Evolutionary conservation across 2,888 invertebrate genomes (phyloP).

Genomic region (Argyra leucocephala): DNA sequence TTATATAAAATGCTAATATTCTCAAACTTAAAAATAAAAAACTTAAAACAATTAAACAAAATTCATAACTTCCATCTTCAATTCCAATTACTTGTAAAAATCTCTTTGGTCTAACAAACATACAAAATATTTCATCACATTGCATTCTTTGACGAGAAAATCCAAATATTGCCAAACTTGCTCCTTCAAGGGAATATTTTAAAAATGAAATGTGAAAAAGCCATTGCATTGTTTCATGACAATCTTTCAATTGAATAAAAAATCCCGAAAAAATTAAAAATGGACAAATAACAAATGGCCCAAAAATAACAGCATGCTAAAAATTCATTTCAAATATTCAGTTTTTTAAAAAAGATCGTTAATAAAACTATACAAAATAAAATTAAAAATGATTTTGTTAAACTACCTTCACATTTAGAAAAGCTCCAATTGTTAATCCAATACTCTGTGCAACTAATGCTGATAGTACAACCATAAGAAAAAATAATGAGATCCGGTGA

Average conservation of each 20-base stretch:
- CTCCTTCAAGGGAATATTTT: conserved; percentile 79
- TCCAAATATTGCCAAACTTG: conserved; percentile 72
- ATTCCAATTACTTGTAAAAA: conserved; percentile 69
- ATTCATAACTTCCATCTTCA: conserved; percentile 54
- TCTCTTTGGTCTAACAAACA: conserved; percentile 57
- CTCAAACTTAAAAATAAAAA: conserved; percentile 55
- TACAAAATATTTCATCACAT: conserved; percentile 68
- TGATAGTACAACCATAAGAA: conserved; percentile 62
- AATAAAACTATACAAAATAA: too few relatives aligned
- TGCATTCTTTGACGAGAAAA: conserved; percentile 63
- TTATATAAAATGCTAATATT: conserved; percentile 55
- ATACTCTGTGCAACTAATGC: conserved; percentile 78
- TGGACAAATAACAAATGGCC: conserved; percentile 78
- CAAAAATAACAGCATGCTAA: conserved; percentile 81
- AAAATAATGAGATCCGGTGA: conserved; percentile 60
- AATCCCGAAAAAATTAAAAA: conserved; percentile 88
- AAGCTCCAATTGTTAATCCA: conserved; percentile 76
- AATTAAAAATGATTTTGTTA: too few relatives aligned
- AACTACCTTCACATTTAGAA: conserved; percentile 68
- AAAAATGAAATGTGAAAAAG: conserved; percentile 79
- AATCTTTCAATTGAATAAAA: conserved; percentile 74
- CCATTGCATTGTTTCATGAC: conserved; percentile 70
- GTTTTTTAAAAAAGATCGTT: too few relatives aligned
- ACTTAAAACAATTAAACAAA: conserved; percentile 56
- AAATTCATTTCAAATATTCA: too few relatives aligned